These are phyloP conservation scores for Psophia crepitans DNA, from an alignment of 2,113 vertebrate genomes.

Conservation along the genomic window DNA sequence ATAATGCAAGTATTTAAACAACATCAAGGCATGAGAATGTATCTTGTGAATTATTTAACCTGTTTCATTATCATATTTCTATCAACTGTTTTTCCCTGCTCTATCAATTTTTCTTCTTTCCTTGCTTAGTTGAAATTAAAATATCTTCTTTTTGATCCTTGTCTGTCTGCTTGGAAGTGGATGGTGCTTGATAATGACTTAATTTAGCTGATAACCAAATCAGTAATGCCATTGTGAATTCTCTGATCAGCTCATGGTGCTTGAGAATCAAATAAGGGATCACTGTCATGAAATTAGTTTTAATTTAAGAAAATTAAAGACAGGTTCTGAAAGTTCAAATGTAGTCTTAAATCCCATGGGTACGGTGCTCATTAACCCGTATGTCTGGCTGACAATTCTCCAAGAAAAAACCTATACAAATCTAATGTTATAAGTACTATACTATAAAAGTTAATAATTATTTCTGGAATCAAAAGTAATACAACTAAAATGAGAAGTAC, in stretches of 20 bases:
- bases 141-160: background rate
- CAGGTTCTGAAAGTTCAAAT: background rate
- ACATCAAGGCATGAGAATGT: background rate
- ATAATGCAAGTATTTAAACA: background rate
- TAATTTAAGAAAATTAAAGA: background rate
- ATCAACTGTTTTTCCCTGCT: background rate
- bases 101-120: background rate
- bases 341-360: background rate
- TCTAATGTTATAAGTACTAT: background rate
- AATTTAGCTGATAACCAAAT: background rate
- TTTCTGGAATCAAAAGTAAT: background rate
- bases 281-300: background rate
- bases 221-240: background rate
- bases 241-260: background rate
- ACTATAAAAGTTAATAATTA: background rate
- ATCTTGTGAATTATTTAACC: background rate
- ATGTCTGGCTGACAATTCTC: background rate
- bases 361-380: background rate
- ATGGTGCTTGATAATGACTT: background rate
- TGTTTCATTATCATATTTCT: background rate
- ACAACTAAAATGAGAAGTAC: background rate
- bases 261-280: background rate
- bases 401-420: background rate
- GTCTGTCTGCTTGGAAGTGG: background rate
- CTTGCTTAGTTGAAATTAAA: background rate